phyloP scores from a whole-genome alignment of 2,113 vertebrate genomes.

The Athene cunicularia region DNA sequence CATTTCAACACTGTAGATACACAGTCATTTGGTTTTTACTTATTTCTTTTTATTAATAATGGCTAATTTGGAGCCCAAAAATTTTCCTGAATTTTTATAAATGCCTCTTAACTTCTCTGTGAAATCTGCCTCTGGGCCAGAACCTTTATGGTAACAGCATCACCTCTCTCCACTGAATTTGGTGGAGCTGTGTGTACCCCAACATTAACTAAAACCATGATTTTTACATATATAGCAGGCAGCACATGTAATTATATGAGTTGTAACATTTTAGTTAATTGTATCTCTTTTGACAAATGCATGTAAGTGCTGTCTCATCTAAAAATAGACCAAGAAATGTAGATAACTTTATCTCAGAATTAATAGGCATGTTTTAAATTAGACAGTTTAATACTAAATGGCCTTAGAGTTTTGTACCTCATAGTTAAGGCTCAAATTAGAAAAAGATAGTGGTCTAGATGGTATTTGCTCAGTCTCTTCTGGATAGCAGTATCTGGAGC shows the following conservation, averaged over 20 bases:
- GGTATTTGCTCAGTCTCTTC: neutral
- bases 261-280: constrained; percentile 34
- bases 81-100: neutral
- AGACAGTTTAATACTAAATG: neutral
- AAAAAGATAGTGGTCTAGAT: neutral
- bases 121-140: neutral
- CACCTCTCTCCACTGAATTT: neutral
- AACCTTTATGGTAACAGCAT: neutral
- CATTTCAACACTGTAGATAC: neutral
- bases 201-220: neutral
- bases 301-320: neutral
- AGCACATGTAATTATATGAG: neutral
- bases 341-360: constrained; percentile 15
- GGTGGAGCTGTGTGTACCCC: neutral
- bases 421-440: neutral
- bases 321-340: constrained; percentile 4
- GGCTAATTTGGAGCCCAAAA: neutral
- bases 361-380: neutral
- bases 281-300: constrained; percentile 12
- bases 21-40: neutral
- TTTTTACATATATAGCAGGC: neutral
- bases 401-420: neutral
- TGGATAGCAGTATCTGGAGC: neutral
- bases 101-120: neutral
- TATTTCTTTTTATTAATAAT: neutral